Conservation (phyloP, 1,140 invertebrate species). For the Carcinoscorpius rotundicauda region DNA sequence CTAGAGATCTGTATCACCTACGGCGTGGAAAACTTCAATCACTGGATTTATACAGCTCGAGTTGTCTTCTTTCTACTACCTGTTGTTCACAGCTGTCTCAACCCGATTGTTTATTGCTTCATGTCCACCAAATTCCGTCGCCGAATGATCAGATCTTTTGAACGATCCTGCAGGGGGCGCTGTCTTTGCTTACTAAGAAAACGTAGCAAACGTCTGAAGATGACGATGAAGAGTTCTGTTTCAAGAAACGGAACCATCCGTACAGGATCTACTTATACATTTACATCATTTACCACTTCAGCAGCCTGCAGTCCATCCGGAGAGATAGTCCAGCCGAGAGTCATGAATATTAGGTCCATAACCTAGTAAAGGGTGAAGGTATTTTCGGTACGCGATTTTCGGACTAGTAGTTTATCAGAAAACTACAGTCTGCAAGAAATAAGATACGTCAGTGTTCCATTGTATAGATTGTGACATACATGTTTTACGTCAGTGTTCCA, state of each 20-base stretch:
- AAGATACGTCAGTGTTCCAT: no score
- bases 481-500: no score
- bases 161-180: conserved; percentile 9
- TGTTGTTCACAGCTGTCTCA: conserved; percentile 35
- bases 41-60: conserved; percentile 24
- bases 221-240: background rate
- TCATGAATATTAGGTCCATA: no score
- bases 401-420: no score
- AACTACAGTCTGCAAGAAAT: no score
- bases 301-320: background rate
- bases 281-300: conserved; percentile 1
- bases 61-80: conserved; percentile 29
- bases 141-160: conserved; percentile 29
- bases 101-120: conserved; percentile 42
- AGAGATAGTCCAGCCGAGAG: background rate
- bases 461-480: no score
- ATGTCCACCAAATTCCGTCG: conserved; percentile 41
- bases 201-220: background rate
- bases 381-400: no score
- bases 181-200: background rate
- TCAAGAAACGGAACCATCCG: conserved; percentile 6
- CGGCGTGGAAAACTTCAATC: conserved; percentile 24
- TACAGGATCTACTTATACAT: conserved; percentile 13
- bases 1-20: conserved; percentile 24
- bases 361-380: no score